Conservation (phyloP, 2,113 vertebrate species). For the Charina bottae region DNA sequence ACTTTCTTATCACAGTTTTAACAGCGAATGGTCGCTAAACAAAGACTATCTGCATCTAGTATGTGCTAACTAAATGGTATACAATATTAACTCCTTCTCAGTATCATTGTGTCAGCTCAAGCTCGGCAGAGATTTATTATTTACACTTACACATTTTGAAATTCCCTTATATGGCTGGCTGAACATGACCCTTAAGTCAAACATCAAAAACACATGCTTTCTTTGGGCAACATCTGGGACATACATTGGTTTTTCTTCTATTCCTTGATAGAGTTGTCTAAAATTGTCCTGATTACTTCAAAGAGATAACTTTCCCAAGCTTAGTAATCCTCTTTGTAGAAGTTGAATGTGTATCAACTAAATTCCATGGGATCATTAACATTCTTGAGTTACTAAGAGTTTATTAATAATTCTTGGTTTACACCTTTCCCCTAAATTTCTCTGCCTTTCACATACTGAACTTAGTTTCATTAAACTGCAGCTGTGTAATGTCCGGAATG, state of each 20-base stretch:
- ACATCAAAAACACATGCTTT: not conserved
- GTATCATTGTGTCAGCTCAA: not conserved
- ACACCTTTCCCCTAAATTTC: not conserved
- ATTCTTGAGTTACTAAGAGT: not conserved
- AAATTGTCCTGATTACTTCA: not conserved
- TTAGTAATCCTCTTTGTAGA: not conserved
- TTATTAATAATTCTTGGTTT: not conserved
- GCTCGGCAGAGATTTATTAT: not conserved
- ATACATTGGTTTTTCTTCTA: not conserved
- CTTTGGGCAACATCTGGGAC: not conserved
- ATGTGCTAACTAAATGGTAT: not conserved
- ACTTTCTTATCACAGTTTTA: not conserved
- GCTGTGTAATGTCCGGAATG: not conserved
- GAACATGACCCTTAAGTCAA: not conserved
- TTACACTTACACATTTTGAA: not conserved
- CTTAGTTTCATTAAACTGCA: not conserved
- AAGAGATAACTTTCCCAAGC: not conserved
- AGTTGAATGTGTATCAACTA: not conserved
- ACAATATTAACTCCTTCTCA: not conserved
- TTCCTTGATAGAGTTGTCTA: not conserved
- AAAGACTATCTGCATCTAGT: not conserved
- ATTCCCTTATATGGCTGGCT: not conserved
- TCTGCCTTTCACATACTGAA: not conserved
- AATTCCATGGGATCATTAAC: not conserved
- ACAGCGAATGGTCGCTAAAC: not conserved